phyloP scores from a whole-genome alignment of 2,797 vertebrate species.

The Gastrophryne carolinensis region DNA sequence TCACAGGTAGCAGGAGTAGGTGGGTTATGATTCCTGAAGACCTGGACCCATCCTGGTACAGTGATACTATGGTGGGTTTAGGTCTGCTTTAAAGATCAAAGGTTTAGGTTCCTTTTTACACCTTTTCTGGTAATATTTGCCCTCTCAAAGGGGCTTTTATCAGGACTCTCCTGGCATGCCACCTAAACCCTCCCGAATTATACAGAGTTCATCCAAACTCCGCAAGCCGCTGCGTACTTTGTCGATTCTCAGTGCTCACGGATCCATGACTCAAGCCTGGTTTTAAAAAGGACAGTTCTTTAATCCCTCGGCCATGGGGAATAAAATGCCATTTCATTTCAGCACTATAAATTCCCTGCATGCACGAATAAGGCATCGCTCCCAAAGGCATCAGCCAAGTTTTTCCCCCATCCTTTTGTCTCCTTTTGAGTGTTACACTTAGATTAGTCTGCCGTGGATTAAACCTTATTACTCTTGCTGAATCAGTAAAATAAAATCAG shows the following conservation, averaged over 20 bases:
- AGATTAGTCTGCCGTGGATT: conserved; percentile 75
- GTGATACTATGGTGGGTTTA: too few species aligned
- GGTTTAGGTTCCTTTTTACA: too few species aligned
- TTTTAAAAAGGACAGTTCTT: conserved; percentile 67
- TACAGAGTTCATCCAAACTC: not conserved
- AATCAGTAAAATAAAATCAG: conserved; percentile 62
- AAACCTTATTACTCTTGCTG: conserved; percentile 68
- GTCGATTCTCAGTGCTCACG: conserved; percentile 69
- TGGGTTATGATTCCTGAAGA: too few species aligned
- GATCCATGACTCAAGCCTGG: conserved; percentile 69
- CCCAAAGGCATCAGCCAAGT: conserved; percentile 66
- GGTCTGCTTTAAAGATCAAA: too few species aligned
- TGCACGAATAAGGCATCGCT: conserved; percentile 69
- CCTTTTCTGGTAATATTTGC: not conserved
- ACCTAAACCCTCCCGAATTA: not conserved
- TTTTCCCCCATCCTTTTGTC: conserved; percentile 64
- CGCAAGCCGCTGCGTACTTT: conserved; percentile 26
- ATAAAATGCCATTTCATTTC: conserved; percentile 71
- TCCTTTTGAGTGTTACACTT: conserved; percentile 74
- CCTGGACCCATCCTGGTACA: too few species aligned
- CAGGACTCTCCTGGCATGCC: not conserved
- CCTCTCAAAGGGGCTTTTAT: not conserved
- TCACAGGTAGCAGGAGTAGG: too few species aligned
- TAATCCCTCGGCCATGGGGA: conserved; percentile 69
- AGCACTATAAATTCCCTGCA: conserved; percentile 67